Conservation (phyloP, 53 echinoderm and acorn worm species). For the Astropecten irregularis region DNA sequence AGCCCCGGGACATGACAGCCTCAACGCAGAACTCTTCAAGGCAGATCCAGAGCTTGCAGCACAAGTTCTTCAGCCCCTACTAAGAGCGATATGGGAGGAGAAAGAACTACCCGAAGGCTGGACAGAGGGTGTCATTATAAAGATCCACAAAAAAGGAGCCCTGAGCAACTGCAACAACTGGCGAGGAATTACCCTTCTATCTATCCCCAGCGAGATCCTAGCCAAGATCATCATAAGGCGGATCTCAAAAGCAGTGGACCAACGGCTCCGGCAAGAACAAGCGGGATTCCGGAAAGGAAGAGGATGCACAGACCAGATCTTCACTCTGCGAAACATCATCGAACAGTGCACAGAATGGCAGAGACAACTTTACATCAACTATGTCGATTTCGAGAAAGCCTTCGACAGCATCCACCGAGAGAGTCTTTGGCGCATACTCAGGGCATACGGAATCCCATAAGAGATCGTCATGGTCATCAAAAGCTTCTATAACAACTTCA, state of each 20-base stretch:
- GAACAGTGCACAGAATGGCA: slow-evolving; percentile 31
- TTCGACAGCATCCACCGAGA: slow-evolving; percentile 58
- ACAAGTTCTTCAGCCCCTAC: background rate
- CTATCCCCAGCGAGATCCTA: slow-evolving; percentile 20
- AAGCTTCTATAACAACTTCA: slow-evolving; percentile 18
- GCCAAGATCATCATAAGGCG: background rate
- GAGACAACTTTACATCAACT: slow-evolving; percentile 20
- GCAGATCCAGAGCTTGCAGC: slow-evolving; percentile 46
- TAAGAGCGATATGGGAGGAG: slow-evolving; percentile 30
- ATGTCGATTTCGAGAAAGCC: slow-evolving; percentile 53
- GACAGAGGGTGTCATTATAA: background rate
- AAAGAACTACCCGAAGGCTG: slow-evolving; percentile 35
- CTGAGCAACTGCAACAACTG: slow-evolving; percentile 47
- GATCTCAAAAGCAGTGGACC: background rate
- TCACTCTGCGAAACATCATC: slow-evolving; percentile 14
- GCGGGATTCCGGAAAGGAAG: no score
- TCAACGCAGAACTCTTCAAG: slow-evolving; percentile 53
- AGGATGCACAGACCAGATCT: slow-evolving; percentile 32
- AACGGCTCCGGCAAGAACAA: slow-evolving; percentile 35
- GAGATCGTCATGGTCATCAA: slow-evolving; percentile 16
- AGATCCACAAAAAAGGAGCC: slow-evolving; percentile 22
- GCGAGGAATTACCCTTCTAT: slow-evolving; percentile 49
- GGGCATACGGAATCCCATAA: slow-evolving; percentile 35
- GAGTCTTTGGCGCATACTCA: slow-evolving; percentile 34
- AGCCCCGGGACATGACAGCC: slow-evolving; percentile 55